These are phyloP conservation scores for Trichonephila inaurata DNA, from an alignment of 1,140 invertebrate species.

Conservation along the genomic window DNA sequence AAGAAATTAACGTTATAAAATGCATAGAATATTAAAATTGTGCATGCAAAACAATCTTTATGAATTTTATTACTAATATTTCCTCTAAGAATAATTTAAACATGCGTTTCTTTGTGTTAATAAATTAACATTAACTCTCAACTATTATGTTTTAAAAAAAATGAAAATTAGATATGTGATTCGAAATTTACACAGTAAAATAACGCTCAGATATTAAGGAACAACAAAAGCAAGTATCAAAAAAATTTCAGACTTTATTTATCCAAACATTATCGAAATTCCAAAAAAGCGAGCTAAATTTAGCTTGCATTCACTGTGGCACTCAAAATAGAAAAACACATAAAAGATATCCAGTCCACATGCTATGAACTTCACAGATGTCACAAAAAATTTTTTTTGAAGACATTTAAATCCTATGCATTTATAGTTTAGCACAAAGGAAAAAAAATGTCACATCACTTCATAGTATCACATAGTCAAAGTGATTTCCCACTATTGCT, in stretches of 20 bases:
- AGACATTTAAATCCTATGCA: neutral
- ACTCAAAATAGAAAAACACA: slow-evolving; percentile 60
- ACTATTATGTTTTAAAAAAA: neutral
- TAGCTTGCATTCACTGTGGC: slow-evolving; percentile 58
- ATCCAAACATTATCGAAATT: slow-evolving; percentile 37
- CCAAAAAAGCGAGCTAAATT: slow-evolving; percentile 43
- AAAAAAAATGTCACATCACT: neutral
- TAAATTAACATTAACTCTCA: too few relatives aligned
- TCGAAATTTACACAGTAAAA: neutral
- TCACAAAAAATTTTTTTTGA: neutral
- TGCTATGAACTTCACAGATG: neutral
- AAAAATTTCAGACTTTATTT: slow-evolving; percentile 69
- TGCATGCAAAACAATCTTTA: too few relatives aligned
- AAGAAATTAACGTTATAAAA: too few relatives aligned
- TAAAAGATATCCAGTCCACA: slow-evolving; percentile 31
- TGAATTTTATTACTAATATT: too few relatives aligned
- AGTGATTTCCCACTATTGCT: neutral
- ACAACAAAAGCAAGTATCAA: neutral
- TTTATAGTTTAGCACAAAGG: neutral
- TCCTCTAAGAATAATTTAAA: too few relatives aligned
- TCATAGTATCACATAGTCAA: slow-evolving; percentile 59
- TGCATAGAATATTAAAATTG: too few relatives aligned
- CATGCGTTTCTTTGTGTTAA: too few relatives aligned
- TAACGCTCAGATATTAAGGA: too few relatives aligned
- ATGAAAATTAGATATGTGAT: neutral